A percentile compares a stretch with the other conserved stretches of the same genome.
Conservation (phyloP, 2,113 vertebrate species). For the Strix aluco region DNA sequence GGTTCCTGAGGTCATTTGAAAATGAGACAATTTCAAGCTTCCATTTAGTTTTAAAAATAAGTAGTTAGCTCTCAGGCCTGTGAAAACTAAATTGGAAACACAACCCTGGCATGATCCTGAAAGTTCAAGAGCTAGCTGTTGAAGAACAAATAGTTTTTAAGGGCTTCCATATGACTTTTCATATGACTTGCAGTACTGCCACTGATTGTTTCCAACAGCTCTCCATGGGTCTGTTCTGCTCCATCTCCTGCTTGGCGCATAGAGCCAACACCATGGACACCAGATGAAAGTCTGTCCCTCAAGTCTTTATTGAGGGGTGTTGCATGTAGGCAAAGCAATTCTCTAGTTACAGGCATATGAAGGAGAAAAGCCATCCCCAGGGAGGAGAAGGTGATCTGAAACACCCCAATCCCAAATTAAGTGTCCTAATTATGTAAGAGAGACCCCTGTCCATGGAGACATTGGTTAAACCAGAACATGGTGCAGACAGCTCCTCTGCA, state of each 20-base stretch:
- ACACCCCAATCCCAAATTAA: background rate
- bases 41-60: background rate
- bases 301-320: background rate
- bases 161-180: background rate
- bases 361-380: background rate
- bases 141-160: background rate
- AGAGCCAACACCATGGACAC: background rate
- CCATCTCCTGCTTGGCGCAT: accelerated
- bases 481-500: background rate
- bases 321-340: background rate
- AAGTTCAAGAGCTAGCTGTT: background rate
- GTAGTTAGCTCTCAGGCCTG: background rate
- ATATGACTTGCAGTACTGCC: background rate
- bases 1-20: background rate
- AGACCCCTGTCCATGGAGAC: background rate
- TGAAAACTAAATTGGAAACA: slow-evolving; percentile 22
- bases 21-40: background rate
- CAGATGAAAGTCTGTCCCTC: background rate
- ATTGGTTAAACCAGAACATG: background rate
- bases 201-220: background rate
- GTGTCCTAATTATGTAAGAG: background rate
- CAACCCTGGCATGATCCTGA: background rate
- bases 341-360: background rate
- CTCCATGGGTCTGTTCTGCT: background rate
- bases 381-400: background rate